These are phyloP conservation scores for Malacosoma neustria DNA, from an alignment of 2,888 invertebrate genomes.

Conservation along the genomic window DNA sequence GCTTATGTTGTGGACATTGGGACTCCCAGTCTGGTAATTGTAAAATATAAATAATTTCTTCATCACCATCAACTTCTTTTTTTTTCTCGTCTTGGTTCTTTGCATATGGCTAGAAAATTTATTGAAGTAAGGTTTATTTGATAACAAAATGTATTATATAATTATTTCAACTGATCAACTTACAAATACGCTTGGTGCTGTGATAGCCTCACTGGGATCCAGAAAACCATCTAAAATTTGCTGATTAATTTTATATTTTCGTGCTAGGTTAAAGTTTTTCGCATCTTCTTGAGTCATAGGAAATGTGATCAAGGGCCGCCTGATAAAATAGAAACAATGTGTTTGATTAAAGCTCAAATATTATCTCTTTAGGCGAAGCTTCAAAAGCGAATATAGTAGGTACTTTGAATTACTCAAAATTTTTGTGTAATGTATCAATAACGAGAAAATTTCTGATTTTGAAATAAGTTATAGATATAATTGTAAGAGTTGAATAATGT, in stretches of 20 bases:
- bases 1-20: conserved; percentile 50
- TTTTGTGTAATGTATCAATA: too few relatives aligned
- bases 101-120: conserved; percentile 40
- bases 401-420: too few relatives aligned
- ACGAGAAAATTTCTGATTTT: too few relatives aligned
- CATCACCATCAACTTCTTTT: conserved; percentile 40
- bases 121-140: not conserved
- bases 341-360: too few relatives aligned
- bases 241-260: conserved; percentile 58
- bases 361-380: too few relatives aligned
- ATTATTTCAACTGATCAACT: conserved; percentile 18
- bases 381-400: too few relatives aligned
- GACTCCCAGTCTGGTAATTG: conserved; percentile 60
- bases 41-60: conserved; percentile 59
- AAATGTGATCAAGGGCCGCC: conserved; percentile 58
- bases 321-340: too few relatives aligned
- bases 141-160: not conserved
- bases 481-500: too few relatives aligned
- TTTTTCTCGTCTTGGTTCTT: conserved; percentile 30
- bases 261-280: conserved; percentile 45
- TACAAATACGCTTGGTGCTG: conserved; percentile 59
- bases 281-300: conserved; percentile 53
- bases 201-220: conserved; percentile 45
- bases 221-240: conserved; percentile 57
- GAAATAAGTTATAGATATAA: too few relatives aligned